phyloP scores from a whole-genome alignment of 2,888 invertebrate genomes.

The Hypercompe scribonia region DNA sequence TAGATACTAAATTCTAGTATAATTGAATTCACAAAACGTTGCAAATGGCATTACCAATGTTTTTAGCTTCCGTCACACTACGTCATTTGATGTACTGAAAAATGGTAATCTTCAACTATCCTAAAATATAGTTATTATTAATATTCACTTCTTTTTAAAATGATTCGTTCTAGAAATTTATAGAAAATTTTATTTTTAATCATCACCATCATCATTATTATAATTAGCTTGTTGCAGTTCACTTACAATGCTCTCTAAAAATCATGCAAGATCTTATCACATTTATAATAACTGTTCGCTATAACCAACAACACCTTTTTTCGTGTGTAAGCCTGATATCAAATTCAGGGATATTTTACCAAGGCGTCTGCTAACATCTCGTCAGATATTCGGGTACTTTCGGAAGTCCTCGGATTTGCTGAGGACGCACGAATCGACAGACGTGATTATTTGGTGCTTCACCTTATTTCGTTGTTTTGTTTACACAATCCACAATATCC shows the following conservation, averaged over 20 bases:
- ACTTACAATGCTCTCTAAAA: constrained; percentile 35
- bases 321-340: constrained; percentile 72
- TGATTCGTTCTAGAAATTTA: neutral
- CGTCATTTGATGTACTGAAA: too few species aligned
- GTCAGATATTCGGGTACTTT: constrained; percentile 28
- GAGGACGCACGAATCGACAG: constrained; percentile 57
- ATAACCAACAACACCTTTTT: constrained; percentile 68
- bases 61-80: too few species aligned
- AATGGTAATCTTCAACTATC: too few species aligned
- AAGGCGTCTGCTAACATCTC: constrained; percentile 44
- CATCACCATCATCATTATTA: too few species aligned
- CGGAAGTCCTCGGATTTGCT: constrained; percentile 23
- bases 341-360: constrained; percentile 77
- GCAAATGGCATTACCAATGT: too few species aligned
- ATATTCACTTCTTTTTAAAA: neutral
- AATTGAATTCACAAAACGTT: too few species aligned
- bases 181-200: neutral
- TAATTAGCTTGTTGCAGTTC: too few species aligned
- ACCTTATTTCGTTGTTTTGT: constrained; percentile 46
- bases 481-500: constrained; percentile 41
- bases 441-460: constrained; percentile 43
- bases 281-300: constrained; percentile 67
- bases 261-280: constrained; percentile 51
- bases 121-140: too few species aligned
- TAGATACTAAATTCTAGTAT: too few species aligned